Evolutionary conservation across 1,140 invertebrate genomes (phyloP).

Genomic region (Bombus sibiricus): DNA sequence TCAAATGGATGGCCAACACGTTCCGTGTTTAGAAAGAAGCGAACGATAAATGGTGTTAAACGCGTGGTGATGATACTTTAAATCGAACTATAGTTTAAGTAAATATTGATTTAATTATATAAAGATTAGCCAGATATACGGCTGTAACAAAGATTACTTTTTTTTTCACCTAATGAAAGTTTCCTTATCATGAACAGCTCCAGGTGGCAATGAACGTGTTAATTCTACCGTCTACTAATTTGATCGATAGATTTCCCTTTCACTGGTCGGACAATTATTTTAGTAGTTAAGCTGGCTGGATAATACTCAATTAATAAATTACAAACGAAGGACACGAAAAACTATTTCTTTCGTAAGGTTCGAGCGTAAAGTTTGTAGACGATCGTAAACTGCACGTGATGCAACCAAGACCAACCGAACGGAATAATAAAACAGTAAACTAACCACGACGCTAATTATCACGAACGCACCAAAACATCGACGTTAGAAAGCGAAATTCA

Average conservation of each 20-base stretch:
- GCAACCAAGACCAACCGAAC: neutral
- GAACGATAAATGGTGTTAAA: neutral
- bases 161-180: no score
- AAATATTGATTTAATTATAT: no score
- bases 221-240: neutral
- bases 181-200: no score
- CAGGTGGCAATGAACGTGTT: neutral
- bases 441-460: neutral
- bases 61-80: neutral
- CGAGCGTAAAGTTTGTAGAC: neutral
- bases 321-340: neutral
- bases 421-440: neutral
- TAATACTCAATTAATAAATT: neutral
- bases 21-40: neutral
- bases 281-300: neutral
- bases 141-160: no score
- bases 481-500: constrained; percentile 35
- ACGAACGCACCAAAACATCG: constrained; percentile 14
- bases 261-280: neutral
- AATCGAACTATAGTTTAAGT: no score
- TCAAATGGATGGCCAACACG: neutral
- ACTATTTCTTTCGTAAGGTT: neutral
- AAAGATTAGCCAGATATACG: no score
- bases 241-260: neutral
- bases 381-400: neutral